Conservation (phyloP, 2,113 vertebrate genomes). For the Oxyura jamaicensis region DNA sequence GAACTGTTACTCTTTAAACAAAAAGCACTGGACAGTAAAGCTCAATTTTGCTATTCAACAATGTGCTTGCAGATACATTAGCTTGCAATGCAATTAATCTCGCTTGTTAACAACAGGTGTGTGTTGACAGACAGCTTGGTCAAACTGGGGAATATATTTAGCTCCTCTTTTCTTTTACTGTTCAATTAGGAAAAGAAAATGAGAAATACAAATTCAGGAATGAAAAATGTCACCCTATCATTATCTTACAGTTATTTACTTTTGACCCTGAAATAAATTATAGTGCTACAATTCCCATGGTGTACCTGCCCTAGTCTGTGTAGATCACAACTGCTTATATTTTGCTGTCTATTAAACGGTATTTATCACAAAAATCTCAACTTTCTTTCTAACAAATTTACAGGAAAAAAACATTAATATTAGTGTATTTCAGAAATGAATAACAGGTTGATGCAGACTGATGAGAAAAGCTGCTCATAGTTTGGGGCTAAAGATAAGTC, state of each 20-base stretch:
- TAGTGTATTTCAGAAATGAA: background rate
- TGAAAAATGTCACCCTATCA: background rate
- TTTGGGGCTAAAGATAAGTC: background rate
- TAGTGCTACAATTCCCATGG: background rate
- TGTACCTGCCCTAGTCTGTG: background rate
- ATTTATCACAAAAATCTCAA: background rate
- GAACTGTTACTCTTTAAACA: background rate
- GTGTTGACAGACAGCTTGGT: conserved; percentile 29
- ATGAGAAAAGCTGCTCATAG: background rate
- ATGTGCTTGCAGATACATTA: background rate
- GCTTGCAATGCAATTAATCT: conserved; percentile 18
- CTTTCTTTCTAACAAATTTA: background rate
- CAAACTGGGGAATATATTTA: background rate
- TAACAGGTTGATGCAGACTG: background rate
- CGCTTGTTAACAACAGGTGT: conserved; percentile 45
- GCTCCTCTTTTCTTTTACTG: background rate
- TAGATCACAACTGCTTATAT: background rate
- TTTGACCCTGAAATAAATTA: background rate
- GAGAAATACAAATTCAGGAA: background rate
- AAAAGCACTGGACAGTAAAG: background rate
- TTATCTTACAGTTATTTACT: background rate
- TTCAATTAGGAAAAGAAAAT: conserved; percentile 19
- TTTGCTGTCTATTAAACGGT: background rate
- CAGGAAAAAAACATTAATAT: background rate
- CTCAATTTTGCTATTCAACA: conserved; percentile 11